Evolutionary conservation across 2,113 vertebrate genomes (phyloP).

Genomic region (Ibidorhyncha struthersii): DNA sequence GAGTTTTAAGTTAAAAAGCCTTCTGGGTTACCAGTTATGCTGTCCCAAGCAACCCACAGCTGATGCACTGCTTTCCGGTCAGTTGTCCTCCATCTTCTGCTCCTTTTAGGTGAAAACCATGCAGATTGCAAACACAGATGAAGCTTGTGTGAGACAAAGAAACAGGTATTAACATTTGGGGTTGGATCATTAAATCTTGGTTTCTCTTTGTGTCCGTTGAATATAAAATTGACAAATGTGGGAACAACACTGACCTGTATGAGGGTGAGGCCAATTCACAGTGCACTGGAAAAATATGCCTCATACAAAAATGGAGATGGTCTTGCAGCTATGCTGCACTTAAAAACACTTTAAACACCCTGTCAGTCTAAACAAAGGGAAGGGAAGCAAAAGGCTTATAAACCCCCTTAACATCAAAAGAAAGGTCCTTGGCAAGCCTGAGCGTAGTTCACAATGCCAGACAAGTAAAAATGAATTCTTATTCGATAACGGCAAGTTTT

Average conservation of each 20-base stretch:
- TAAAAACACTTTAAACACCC: neutral
- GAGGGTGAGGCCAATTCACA: neutral
- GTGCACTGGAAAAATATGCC: neutral
- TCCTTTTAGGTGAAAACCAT: neutral
- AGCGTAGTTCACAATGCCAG: neutral
- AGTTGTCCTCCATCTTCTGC: neutral
- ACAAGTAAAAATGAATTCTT: neutral
- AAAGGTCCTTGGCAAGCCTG: neutral
- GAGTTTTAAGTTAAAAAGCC: neutral
- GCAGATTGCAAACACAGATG: neutral
- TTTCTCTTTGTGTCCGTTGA: neutral
- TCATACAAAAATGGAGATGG: neutral
- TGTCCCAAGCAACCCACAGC: neutral
- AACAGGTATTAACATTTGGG: neutral
- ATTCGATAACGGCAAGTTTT: neutral
- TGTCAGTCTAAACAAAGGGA: neutral
- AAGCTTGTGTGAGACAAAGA: neutral
- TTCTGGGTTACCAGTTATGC: neutral
- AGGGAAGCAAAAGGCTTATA: neutral
- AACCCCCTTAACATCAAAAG: neutral
- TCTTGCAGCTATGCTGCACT: neutral
- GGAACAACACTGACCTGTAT: neutral
- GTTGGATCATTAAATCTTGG: neutral
- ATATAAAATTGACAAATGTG: neutral
- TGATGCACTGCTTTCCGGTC: neutral